Evolutionary conservation across 2,797 vertebrate species (phyloP), one percentile per base, ranked within the genome.

Genomic region (Propithecus deckenii): DNA sequence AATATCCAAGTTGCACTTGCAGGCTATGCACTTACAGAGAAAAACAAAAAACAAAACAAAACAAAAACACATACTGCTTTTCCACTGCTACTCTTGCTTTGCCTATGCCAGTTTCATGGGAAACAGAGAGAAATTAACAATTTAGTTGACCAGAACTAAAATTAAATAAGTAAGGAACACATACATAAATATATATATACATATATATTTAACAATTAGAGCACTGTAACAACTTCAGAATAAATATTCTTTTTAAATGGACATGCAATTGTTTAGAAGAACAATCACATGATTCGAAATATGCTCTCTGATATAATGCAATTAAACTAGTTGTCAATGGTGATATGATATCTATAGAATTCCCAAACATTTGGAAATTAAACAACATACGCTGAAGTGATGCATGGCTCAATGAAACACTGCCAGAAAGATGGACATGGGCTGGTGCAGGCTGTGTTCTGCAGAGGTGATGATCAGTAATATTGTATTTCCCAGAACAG

Each of bases 371-470:
- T 67, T 67, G n/a, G 65, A 18, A 35, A 35, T 67, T 20, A 67
- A 67, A 35, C 32, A 32, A 35, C 65, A 35, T 20, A 67, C 7
- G 10, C 63, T 32, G 18, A 65, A n/a, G 63, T 67, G 65, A 67
- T 18, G 18, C 17, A 10, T 35, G n/a, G 65, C 15, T 67, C 65
- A 67, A 67, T 35, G 65, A 67, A 67, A 65, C 15, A n/a, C 63
- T 65, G 98, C 98, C 72, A 99, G 97, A n/a, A 99, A 98, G 61
- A 99, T 79, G 94, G 99, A 98, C 99, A 99, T 99, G 94, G 99
- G 99, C 84, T 97, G 97, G 94, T 98, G 98, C 78, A 97, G 87
- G 25, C 69, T 98, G 32, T 92, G 85, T 35, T 98, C 97, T 0
- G 94, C 63, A 74, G 41, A 96, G 50, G 99, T 98, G 11, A 99